A percentile compares a stretch with the other conserved stretches of the same genome.
These are phyloP conservation scores for Styela plicata DNA, from an alignment of 23 tunicate genomes.

Conservation along the genomic window DNA sequence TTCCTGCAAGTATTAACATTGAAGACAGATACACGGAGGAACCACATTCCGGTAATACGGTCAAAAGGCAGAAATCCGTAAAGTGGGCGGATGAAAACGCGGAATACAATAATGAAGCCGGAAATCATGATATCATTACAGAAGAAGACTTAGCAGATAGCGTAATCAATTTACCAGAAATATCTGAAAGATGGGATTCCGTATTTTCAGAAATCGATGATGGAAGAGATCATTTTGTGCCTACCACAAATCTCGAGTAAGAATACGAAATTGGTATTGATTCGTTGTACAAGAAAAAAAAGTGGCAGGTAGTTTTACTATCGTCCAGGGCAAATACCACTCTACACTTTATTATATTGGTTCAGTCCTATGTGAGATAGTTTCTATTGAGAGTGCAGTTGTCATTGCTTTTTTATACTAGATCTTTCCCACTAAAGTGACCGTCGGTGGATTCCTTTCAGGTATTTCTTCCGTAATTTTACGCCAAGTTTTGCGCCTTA, in stretches of 20 bases:
- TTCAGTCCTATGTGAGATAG: too few species aligned
- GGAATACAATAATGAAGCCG: neutral
- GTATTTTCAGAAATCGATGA: constrained; percentile 22
- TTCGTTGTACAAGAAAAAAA: neutral
- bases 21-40: neutral
- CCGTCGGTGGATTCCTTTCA: too few species aligned
- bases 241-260: constrained; percentile 59
- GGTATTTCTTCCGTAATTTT: too few species aligned
- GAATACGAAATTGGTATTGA: neutral
- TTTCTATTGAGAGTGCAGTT: too few species aligned
- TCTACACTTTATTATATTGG: too few species aligned
- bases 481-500: too few species aligned
- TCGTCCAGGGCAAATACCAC: too few species aligned
- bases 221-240: constrained; percentile 28
- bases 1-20: neutral
- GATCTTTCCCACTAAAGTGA: too few species aligned
- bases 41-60: neutral
- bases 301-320: too few species aligned
- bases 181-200: constrained; percentile 68
- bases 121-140: neutral
- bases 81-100: constrained; percentile 29
- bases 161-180: constrained; percentile 46
- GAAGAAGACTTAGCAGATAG: neutral
- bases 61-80: constrained; percentile 25
- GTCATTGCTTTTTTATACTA: too few species aligned